Evolutionary conservation across 1,140 invertebrate genomes (phyloP).

Genomic region (Pseudomyrmex flavicornis): DNA sequence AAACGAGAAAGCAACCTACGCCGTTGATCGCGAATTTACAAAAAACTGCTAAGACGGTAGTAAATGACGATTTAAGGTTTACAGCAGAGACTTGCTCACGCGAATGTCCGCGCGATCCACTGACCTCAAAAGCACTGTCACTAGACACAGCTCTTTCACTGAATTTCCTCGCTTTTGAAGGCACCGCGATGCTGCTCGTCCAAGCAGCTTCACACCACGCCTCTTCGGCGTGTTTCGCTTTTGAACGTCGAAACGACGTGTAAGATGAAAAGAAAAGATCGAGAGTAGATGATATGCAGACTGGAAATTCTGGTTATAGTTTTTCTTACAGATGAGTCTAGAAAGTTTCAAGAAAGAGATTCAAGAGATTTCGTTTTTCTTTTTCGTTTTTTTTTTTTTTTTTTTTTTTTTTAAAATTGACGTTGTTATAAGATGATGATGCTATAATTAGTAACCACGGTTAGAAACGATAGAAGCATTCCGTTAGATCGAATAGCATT

Average conservation of each 20-base stretch:
- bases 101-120: conserved; percentile 57
- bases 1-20: conserved; percentile 3
- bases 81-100: conserved; percentile 32
- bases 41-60: conserved; percentile 19
- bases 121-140: conserved; percentile 72
- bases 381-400: neutral
- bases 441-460: neutral
- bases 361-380: no score
- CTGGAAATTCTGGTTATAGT: neutral
- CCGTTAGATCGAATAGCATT: conserved; percentile 65
- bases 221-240: conserved; percentile 44
- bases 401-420: neutral
- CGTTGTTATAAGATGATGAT: neutral
- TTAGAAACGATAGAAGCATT: conserved; percentile 37
- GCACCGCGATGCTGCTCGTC: neutral
- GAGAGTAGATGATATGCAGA: neutral
- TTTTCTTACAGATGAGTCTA: neutral
- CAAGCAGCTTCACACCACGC: neutral
- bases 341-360: no score
- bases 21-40: conserved; percentile 15
- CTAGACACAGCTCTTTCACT: conserved; percentile 67
- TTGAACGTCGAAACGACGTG: conserved; percentile 12
- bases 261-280: neutral
- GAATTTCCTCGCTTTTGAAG: conserved; percentile 65
- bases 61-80: conserved; percentile 65